Base-by-base conservation (phyloP, 2,888 invertebrate species). In the Drosophila villosipedis region DNA sequence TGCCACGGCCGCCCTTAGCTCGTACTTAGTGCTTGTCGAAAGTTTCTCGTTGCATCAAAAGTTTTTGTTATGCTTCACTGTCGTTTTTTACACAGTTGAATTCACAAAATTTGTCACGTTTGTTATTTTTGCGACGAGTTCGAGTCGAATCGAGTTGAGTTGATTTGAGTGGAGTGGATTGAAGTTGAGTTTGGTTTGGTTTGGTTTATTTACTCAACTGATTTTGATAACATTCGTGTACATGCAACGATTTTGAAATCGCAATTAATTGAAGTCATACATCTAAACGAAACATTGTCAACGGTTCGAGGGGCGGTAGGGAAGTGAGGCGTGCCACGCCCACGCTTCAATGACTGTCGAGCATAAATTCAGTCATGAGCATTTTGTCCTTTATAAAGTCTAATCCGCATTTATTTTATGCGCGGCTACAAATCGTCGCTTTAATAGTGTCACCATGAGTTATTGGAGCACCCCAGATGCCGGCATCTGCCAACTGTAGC, bases 391-490 rank as follows among this genome's bases (percentile, higher is more conserved):
- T 93, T 92, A 92, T 93, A 92, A 91, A 92, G 93, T 92, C 92
- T 92, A 92, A 92, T 92, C 92, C 92, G 93, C 93, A 92, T 92
- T 92, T 92, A 92, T 93, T 92, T 92, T 92, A 92, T 92, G 92
- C 92, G 89, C 91, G 85, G 92, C 92, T 92, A 92, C 92, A 92
- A 92, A 92, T 92, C 93, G 92, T 92, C 92, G 92, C 92, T 92
- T 92, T 92, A 92, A 92, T 93, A 92, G 91, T 91, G 92, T 92
- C 92, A 93, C 92, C 91, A 89, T 92, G 92, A 92, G 85, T 92
- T 93, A 92, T 92, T 91, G 83, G 89, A 84, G 81, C 91, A 85
- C 69, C 63, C 55, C 68, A 61, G 33, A 63, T 25, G 47, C 60
- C 68, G 37, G 28, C 50, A 28, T 50, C 25, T 47, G 47, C 12